Base-by-base conservation (phyloP, 2,888 invertebrate species). In the Sylvicola cinctus region DNA sequence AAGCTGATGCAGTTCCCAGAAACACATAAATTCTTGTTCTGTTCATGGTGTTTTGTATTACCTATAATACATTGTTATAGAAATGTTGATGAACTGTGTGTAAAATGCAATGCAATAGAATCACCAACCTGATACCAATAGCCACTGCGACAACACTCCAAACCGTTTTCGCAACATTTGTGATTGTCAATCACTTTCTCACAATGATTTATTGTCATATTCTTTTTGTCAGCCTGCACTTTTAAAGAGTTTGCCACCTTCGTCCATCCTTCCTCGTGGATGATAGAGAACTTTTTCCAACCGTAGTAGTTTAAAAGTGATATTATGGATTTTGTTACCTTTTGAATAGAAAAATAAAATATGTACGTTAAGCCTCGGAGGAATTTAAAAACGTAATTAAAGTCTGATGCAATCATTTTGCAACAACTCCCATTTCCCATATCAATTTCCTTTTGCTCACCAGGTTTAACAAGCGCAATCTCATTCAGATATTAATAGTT, bases 271-370 rank as follows among this genome's bases (percentile, higher is more conserved):
- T 77, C 74, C 52, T 87, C 85, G 47, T 79, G 75, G 31, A 90
- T 65, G 39, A 95, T 80, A 15, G 87, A 78, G 60, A 93, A 93
- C 55, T 87, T 87, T 45, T 74, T 73, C 96, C 96, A 96, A 47
- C 79, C 72, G 62, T 85, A 91, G 61, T 91, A 83, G 37, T 74
- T 68, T 47, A 98, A 63, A 38, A 96, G 65, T 1, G 93, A 77
- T 54, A 96, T 74, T 46, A 95, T 78, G 31, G 93, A 93, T 62
- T 91, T 90, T 38, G 85, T 87, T 41, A 93, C 88, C 76, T 87
- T 57, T 31, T 61, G 60, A 39, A 27, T 41, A 41, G 40, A 44
- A 33, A 36, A 42, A 8, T 34, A 36, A 38, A 34, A 39, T 31
- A 35, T n/a, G n/a, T n/a, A n/a, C n/a, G n/a, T n/a, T n/a, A n/a